These are phyloP conservation scores for Araneus ventricosus DNA, from an alignment of 1,140 invertebrate species.

Conservation along the genomic window DNA sequence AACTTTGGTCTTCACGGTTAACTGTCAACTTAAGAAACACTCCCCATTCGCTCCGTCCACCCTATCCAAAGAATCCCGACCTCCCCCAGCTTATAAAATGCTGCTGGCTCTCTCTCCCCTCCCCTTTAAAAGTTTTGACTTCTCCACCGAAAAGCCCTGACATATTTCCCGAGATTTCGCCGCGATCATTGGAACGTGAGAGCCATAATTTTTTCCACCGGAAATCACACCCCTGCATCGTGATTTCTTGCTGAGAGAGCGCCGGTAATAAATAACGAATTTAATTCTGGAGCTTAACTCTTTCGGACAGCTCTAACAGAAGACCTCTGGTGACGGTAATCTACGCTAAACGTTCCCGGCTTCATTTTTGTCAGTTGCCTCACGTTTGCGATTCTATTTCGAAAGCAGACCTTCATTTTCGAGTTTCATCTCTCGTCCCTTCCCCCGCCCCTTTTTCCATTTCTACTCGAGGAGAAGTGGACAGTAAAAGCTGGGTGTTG, in stretches of 20 bases:
- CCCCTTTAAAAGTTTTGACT: constrained; percentile 20
- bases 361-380: constrained; percentile 28
- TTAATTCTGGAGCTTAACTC: constrained; percentile 49
- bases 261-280: constrained; percentile 49
- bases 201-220: constrained; percentile 6
- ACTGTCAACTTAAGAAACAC: no score
- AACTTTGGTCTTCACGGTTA: no score
- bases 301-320: constrained; percentile 23
- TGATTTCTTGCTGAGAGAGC: neutral
- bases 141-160: neutral
- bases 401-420: neutral
- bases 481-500: neutral
- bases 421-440: neutral
- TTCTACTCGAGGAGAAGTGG: neutral
- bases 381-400: constrained; percentile 42
- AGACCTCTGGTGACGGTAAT: constrained; percentile 26
- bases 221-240: constrained; percentile 23
- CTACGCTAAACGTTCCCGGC: constrained; percentile 31
- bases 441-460: no score
- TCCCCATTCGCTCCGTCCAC: no score
- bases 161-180: neutral
- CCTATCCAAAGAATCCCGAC: no score
- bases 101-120: neutral
- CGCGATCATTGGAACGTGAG: constrained; percentile 16
- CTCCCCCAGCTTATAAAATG: neutral